Conservation (phyloP, 2,113 vertebrate genomes). For the Strigops habroptila region DNA sequence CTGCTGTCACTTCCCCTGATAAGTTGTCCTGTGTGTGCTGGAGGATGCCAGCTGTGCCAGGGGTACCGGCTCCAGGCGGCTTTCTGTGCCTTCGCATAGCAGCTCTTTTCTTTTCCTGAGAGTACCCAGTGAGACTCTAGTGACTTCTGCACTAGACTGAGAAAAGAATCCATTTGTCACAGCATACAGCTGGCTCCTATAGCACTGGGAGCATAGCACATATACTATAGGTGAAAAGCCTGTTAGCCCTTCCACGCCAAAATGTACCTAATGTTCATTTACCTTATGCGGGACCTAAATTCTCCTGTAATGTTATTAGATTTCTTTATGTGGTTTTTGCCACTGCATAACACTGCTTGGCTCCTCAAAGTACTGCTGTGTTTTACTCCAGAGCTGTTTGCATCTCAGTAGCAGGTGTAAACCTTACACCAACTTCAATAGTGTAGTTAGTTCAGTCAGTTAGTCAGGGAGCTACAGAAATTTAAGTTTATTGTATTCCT, state of each 20-base stretch:
- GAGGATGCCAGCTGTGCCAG: background rate
- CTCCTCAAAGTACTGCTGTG: background rate
- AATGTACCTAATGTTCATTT: background rate
- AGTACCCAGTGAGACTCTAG: fast-evolving
- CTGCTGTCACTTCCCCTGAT: background rate
- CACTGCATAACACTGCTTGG: background rate
- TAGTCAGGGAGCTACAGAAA: background rate
- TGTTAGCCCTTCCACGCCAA: background rate
- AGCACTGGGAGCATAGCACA: background rate
- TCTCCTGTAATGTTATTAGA: background rate
- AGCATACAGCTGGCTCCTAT: background rate
- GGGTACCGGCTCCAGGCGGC: background rate
- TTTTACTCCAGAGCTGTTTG: background rate
- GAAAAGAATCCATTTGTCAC: background rate
- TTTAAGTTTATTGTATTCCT: background rate
- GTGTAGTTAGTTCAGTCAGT: background rate
- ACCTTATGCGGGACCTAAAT: background rate
- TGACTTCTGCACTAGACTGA: background rate
- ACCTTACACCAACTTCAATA: background rate
- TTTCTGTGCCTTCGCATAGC: background rate
- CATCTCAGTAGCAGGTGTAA: background rate
- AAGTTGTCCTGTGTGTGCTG: background rate
- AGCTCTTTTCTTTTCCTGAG: background rate
- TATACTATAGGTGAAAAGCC: background rate
- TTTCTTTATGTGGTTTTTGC: background rate